A percentile compares a stretch with the other conserved stretches of the same genome.
phyloP scores from a whole-genome alignment of 2,113 vertebrate genomes.

The Noturus placidus region DNA sequence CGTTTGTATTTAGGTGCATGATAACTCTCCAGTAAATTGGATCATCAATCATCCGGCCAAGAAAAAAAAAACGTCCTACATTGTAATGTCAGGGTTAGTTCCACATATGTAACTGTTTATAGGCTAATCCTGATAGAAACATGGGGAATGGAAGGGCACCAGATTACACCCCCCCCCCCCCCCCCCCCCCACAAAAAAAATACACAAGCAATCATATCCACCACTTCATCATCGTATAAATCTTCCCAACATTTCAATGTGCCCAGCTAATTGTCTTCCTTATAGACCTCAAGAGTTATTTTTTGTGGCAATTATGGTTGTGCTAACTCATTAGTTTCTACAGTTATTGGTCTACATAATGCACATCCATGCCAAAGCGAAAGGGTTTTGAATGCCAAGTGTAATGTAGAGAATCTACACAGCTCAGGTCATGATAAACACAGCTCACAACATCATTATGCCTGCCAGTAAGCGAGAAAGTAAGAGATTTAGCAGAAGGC shows the following conservation, averaged over 20 bases:
- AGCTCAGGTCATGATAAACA: conserved; percentile 21
- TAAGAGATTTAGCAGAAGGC: conserved; percentile 32
- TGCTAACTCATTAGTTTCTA: conserved; percentile 22
- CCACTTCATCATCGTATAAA: conserved; percentile 44
- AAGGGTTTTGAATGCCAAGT: conserved; percentile 1
- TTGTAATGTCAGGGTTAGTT: conserved; percentile 64
- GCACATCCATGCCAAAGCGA: conserved; percentile 16
- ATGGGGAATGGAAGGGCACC: conserved; percentile 53
- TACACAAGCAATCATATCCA: conserved; percentile 42
- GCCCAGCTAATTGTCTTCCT: conserved; percentile 53
- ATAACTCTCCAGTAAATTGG: conserved; percentile 74
- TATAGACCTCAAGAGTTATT: conserved; percentile 27
- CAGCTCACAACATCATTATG: conserved; percentile 11
- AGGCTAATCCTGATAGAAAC: conserved; percentile 61
- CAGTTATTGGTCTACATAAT: conserved; percentile 26
- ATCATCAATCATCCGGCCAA: conserved; percentile 74
- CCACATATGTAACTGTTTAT: conserved; percentile 76
- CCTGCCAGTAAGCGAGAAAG: conserved; percentile 26
- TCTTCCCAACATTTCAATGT: conserved; percentile 34
- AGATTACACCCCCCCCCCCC: conserved; percentile 36
- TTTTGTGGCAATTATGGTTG: background rate
- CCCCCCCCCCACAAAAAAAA: conserved; percentile 22
- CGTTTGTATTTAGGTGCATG: conserved; percentile 60
- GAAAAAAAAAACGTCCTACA: conserved; percentile 51
- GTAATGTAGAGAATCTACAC: background rate